These are phyloP conservation scores for Gymnoscopelus microlampas DNA, from an alignment of 2,797 vertebrate species.

Conservation along the genomic window DNA sequence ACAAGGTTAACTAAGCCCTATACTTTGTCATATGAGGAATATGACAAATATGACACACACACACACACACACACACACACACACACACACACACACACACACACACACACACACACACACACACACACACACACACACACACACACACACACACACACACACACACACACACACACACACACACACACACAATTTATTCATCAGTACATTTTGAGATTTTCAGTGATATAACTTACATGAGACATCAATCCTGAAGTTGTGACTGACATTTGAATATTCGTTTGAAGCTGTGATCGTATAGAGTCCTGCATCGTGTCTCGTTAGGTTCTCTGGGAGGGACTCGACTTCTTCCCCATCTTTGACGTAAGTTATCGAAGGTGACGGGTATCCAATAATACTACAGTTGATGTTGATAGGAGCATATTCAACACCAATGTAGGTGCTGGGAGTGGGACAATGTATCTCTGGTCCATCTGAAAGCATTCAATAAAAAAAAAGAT, in stretches of 20 bases:
- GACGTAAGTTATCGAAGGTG: slow-evolving; percentile 37
- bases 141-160: no score
- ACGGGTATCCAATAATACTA: slow-evolving; percentile 42
- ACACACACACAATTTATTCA: no score
- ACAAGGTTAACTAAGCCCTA: no score
- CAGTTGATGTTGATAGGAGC: slow-evolving; percentile 41
- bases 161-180: no score
- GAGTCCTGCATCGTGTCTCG: slow-evolving; percentile 55
- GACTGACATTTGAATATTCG: fast-evolving
- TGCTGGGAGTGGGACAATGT: slow-evolving; percentile 40
- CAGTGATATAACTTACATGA: slow-evolving; percentile 60
- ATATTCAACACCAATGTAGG: slow-evolving; percentile 39
- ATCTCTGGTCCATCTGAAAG: slow-evolving; percentile 67
- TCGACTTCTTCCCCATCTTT: slow-evolving; percentile 54
- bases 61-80: no score
- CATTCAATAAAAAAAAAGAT: neutral
- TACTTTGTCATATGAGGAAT: no score
- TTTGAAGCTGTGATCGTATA: slow-evolving; percentile 61
- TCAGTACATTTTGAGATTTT: no score
- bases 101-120: no score
- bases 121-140: no score
- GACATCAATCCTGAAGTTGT: slow-evolving; percentile 60
- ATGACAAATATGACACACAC: no score
- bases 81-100: no score
- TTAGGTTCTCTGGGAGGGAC: slow-evolving; percentile 32